Conservation (phyloP, 2,888 invertebrate species). For the Coecobrya sp. region DNA sequence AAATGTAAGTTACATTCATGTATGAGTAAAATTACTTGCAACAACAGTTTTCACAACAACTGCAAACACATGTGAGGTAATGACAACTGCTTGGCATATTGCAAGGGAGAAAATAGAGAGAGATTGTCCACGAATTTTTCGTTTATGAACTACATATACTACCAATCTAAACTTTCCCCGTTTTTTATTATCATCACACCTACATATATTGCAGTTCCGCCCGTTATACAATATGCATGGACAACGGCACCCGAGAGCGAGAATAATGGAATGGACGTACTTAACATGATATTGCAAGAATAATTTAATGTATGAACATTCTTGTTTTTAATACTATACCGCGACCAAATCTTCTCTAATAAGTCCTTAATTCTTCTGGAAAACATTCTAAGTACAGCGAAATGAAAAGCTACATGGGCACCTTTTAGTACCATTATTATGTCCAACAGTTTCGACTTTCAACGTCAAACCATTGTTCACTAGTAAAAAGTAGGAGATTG, state of each 20-base stretch:
- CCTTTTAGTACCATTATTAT: constrained; percentile 52
- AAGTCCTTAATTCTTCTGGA: constrained; percentile 45
- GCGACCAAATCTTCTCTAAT: constrained; percentile 15
- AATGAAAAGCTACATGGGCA: constrained; percentile 46
- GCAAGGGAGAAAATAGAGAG: too few species aligned
- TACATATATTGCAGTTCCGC: too few species aligned
- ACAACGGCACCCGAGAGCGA: too few species aligned
- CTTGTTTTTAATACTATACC: constrained; percentile 40
- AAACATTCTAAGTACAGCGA: background rate
- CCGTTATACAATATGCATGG: too few species aligned
- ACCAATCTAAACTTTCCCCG: too few species aligned
- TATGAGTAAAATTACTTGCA: constrained; percentile 32
- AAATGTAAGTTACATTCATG: constrained; percentile 46
- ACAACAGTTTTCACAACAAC: constrained; percentile 47
- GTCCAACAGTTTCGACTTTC: constrained; percentile 18
- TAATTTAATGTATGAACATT: constrained; percentile 1
- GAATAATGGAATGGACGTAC: constrained; percentile 14
- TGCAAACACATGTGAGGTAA: constrained; percentile 54
- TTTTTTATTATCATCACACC: too few species aligned
- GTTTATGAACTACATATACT: too few species aligned
- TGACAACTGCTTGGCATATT: constrained; percentile 16
- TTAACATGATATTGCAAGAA: constrained; percentile 29
- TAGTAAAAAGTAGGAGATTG: constrained; percentile 46
- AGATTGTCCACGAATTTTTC: too few species aligned
- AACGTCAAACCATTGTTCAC: constrained; percentile 25